These are phyloP conservation scores for Geophilus truncorum DNA, from an alignment of 2,888 invertebrate genomes.

Conservation along the genomic window DNA sequence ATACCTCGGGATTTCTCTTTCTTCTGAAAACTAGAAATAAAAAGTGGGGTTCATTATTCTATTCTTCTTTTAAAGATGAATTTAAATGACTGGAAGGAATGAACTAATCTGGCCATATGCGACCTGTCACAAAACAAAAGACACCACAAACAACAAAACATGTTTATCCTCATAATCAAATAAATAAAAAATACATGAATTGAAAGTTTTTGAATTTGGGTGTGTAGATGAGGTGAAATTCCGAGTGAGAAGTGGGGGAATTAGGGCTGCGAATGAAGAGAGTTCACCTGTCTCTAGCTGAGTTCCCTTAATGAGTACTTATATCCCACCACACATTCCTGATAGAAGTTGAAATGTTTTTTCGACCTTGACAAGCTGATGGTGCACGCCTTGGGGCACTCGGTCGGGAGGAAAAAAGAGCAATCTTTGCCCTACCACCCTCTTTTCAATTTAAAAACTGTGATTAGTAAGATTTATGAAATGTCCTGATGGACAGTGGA, in stretches of 20 bases:
- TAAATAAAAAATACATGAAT: too few species aligned
- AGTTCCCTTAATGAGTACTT: neutral
- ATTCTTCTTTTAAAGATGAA: too few species aligned
- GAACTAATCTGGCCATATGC: too few species aligned
- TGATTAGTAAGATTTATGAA: slow-evolving; percentile 23
- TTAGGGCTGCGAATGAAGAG: neutral
- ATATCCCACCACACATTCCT: slow-evolving; percentile 14
- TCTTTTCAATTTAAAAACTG: slow-evolving; percentile 27
- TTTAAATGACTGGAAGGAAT: too few species aligned
- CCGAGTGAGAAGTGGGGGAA: too few species aligned
- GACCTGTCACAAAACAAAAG: too few species aligned
- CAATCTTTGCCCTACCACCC: slow-evolving; percentile 25
- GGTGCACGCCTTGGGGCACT: neutral
- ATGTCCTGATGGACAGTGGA: slow-evolving; percentile 21
- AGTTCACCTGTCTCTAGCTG: neutral
- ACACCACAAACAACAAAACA: too few species aligned
- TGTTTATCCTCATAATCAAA: too few species aligned
- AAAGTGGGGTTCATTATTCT: too few species aligned
- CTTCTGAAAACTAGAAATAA: too few species aligned
- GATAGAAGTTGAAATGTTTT: slow-evolving; percentile 8
- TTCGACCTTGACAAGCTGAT: neutral
- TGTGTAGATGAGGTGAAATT: too few species aligned
- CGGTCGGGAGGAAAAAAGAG: neutral
- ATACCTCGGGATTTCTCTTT: neutral
- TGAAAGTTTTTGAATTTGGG: too few species aligned